Evolutionary conservation across 2,113 vertebrate species (phyloP), one percentile per base, ranked within the genome.

Genomic region (Platycercus adscitus): DNA sequence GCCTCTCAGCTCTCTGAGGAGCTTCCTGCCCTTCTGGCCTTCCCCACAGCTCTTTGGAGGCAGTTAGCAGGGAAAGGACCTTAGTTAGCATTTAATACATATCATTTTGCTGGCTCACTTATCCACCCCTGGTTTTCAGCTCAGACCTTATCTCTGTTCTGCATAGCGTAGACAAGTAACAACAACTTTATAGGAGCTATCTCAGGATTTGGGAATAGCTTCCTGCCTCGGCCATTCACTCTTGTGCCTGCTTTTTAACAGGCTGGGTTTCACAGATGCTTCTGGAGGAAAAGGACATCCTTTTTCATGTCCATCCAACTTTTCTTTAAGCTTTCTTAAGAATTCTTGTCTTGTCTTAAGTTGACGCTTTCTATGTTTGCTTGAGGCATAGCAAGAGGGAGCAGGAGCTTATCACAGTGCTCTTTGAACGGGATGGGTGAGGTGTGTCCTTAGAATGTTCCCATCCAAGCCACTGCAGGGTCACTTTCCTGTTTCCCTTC

Each of bases 401-500:
- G 46, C 69, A 56, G 75, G 53, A 47, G 31, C 64, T 88, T 73
- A 18, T 49, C 49, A 0, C 46, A 13, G 41, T 24, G 50, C 65
- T 43, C 52, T 55, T 29, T 75, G 68, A 26, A 21, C 3, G 3
- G 28, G 71, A 21, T 26, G 1, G 5, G 61, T 58, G 64, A 29
- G 52, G n/a, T 52, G 44, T 69, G 77, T 68, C 73, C 61, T 68
- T 26, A 20, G 6, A 0, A 0, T 3, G 17, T 31, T 56, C 77
- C 88, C 77, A 26, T 13, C 50, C 11, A 4, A 14, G 55, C n/a
- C 17, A 7, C 64, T 1, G 0, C 1, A 0, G 43, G 33, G 72
- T 63, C 61, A 10, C 41, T 68, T 35, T 7, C 44, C 41, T 76
- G 5, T 58, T 60, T 56, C 18, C 66, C 37, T 35, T 24, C 24